A percentile compares a stretch with the other conserved stretches of the same genome.
Evolutionary conservation across 2,888 invertebrate species (phyloP).

Genomic region (Dorcus parallelipipedus): DNA sequence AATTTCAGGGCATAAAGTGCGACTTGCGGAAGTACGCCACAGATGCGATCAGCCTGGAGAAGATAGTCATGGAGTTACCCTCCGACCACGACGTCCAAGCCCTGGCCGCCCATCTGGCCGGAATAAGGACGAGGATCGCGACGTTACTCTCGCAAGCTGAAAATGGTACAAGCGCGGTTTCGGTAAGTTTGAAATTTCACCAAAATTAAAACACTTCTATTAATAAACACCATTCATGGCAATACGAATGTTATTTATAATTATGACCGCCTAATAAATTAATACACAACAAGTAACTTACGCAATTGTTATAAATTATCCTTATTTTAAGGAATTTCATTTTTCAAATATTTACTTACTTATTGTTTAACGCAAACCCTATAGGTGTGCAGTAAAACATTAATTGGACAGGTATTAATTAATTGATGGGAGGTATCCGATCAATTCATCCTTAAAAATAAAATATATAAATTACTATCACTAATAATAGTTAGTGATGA

Average conservation of each 20-base stretch:
- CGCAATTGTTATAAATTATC: too few relatives aligned
- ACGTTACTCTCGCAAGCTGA: constrained; percentile 67
- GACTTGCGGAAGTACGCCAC: constrained; percentile 68
- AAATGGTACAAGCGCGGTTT: constrained; percentile 53
- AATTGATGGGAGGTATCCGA: too few relatives aligned
- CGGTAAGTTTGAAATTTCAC: constrained; percentile 33
- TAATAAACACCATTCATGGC: too few relatives aligned
- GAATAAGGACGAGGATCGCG: constrained; percentile 63
- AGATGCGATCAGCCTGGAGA: constrained; percentile 62
- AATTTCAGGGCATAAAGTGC: constrained; percentile 63
- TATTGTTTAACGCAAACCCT: too few relatives aligned
- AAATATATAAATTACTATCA: too few relatives aligned
- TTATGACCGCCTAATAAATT: not conserved
- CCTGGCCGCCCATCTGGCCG: constrained; percentile 55
- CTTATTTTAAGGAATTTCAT: too few relatives aligned
- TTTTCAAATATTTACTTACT: too few relatives aligned
- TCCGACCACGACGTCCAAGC: constrained; percentile 63
- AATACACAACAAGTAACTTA: not conserved
- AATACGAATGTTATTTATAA: not conserved
- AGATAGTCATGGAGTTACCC: constrained; percentile 59
- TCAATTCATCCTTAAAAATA: too few relatives aligned
- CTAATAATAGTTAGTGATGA: too few relatives aligned
- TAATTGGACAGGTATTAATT: too few relatives aligned
- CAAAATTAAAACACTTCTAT: not conserved
- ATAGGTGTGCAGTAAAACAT: too few relatives aligned